These are phyloP conservation scores for Blastomussa wellsi DNA, from an alignment of 92 coral and sea anemone species.

Conservation along the genomic window DNA sequence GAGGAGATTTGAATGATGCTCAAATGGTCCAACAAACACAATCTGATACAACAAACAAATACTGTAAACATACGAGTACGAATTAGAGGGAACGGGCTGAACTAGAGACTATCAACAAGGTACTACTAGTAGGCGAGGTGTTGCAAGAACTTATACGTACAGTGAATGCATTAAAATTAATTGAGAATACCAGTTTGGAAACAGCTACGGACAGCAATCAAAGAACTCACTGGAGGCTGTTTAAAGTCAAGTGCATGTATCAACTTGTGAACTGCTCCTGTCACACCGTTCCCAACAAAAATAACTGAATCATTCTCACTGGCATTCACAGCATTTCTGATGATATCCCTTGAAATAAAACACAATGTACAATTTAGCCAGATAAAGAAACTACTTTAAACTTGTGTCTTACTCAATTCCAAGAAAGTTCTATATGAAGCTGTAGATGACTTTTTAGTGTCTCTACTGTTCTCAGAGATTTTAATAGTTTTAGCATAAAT, in stretches of 20 bases:
- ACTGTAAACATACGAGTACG: no score
- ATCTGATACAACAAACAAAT: slow-evolving; percentile 39
- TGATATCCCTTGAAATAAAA: slow-evolving; percentile 72
- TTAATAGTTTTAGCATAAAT: no score
- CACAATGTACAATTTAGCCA: not conserved
- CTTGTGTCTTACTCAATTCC: not conserved
- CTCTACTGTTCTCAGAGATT: no score
- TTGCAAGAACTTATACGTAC: no score
- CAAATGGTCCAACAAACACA: slow-evolving; percentile 96
- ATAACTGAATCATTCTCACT: slow-evolving; percentile 95
- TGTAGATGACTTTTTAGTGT: no score
- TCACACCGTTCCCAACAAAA: slow-evolving; percentile 92
- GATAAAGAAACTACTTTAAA: not conserved
- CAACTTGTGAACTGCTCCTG: slow-evolving; percentile 95
- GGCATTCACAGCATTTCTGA: slow-evolving; percentile 98
- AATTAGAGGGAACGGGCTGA: no score
- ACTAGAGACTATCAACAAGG: no score
- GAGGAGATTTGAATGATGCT: slow-evolving; percentile 90
- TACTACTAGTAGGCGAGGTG: no score
- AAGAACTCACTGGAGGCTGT: slow-evolving; percentile 77
- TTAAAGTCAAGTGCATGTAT: slow-evolving; percentile 84
- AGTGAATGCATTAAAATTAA: no score
- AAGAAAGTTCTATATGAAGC: no score
- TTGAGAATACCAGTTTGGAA: not conserved
- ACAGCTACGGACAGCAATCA: not conserved